Base-by-base conservation (phyloP, 2,888 invertebrate genomes). In the Holacanthella duospinosa region DNA sequence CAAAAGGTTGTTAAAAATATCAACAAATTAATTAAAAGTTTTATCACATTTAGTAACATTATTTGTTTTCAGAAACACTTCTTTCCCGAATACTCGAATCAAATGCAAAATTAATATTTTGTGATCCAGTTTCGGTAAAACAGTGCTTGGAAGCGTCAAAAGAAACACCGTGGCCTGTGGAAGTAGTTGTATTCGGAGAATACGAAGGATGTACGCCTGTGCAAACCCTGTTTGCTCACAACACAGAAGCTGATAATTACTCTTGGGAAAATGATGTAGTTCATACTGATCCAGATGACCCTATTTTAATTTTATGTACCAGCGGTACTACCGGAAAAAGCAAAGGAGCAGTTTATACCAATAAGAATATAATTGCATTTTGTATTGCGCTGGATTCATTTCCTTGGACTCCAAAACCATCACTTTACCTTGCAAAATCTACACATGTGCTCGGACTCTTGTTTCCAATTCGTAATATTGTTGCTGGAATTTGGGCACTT, bases 331-430 rank as follows among this genome's bases (percentile, higher is more conserved):
- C 68, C 24, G 71, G 71, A 1, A 66, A 53, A 36, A 64, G 66
- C 59, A 71, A 71, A 64, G 72, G 72, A 6, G 72, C 71, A 24
- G 56, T 72, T 27, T 71, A 72, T 59, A 71, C 69, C 24, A 68
- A 71, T 55, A 61, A 66, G 19, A 60, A 64, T 44, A 59, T 72
- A 19, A 54, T 70, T 4, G 66, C 68, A 9, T 71, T 71, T 55
- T 71, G 68, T 54, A 26, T 70, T 4, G 70, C 65, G 4, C 67
- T 69, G 1, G 67, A 69, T 55, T 68, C 67, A 9, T 64, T 71
- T 54, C 70, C 71, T 9, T 44, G 66, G 12, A 63, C 65, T 54
- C 67, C 68, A n/a, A 28, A 61, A 24, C 72, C 72, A 1, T 68
- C 66, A 19, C 62, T 71, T n/a, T 67, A 68, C 64, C 60, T 72